Conservation (phyloP, 2,113 vertebrate species). For the Salminus brasiliensis region DNA sequence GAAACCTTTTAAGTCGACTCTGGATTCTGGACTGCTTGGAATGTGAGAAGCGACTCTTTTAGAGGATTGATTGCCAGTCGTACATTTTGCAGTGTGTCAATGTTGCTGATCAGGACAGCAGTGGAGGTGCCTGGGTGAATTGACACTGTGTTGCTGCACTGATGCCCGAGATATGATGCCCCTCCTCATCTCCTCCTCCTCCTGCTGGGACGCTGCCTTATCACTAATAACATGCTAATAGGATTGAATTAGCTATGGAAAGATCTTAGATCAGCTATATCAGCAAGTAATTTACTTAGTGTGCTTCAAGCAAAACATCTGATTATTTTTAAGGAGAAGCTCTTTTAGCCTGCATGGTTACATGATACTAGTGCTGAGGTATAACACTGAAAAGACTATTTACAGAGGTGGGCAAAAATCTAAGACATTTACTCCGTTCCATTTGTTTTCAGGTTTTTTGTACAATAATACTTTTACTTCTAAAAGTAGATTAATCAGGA, state of each 20-base stretch:
- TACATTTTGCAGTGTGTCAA: background rate
- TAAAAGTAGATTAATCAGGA: too few species aligned
- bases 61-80: too few species aligned
- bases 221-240: slow-evolving; percentile 21
- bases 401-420: too few species aligned
- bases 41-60: too few species aligned
- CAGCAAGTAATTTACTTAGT: slow-evolving; percentile 61
- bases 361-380: background rate
- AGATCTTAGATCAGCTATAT: slow-evolving; percentile 9
- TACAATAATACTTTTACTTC: too few species aligned
- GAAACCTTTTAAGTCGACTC: too few species aligned
- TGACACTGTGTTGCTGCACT: background rate
- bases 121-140: too few species aligned
- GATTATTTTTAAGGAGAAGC: background rate
- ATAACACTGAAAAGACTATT: background rate
- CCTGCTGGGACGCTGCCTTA: background rate
- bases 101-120: background rate
- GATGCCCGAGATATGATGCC: background rate
- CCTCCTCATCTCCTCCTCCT: background rate
- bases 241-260: slow-evolving; percentile 13
- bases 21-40: too few species aligned
- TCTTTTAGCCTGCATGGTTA: background rate
- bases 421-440: too few species aligned
- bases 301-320: background rate
- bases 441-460: too few species aligned